Conservation (phyloP, 2,797 vertebrate species). For the Brotula barbata region DNA sequence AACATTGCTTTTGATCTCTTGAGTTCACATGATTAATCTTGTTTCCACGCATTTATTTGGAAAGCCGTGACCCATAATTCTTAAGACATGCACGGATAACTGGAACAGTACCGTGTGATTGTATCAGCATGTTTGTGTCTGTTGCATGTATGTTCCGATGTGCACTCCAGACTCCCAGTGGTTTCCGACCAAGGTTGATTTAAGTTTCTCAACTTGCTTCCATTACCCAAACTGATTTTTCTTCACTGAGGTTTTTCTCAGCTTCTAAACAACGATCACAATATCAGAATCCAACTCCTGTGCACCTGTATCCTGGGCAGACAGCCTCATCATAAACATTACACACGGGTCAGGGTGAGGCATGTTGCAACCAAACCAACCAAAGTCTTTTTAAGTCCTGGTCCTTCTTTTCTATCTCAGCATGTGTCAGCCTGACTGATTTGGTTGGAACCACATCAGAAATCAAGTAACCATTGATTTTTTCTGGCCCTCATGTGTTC, state of each 20-base stretch:
- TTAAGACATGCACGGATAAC: constrained; percentile 32
- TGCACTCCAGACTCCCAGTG: constrained; percentile 36
- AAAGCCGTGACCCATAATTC: constrained; percentile 40
- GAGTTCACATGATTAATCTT: constrained; percentile 9
- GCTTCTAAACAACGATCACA: constrained; percentile 9
- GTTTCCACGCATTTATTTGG: constrained; percentile 41
- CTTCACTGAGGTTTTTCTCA: constrained; percentile 27
- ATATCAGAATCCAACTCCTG: constrained; percentile 11
- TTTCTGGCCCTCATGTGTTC: no score
- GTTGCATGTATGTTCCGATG: constrained; percentile 39
- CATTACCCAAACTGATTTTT: constrained; percentile 31
- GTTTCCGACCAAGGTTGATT: constrained; percentile 33
- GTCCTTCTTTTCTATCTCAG: constrained; percentile 9
- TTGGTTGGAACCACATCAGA: no score
- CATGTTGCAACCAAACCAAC: constrained; percentile 9
- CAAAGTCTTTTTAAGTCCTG: constrained; percentile 25
- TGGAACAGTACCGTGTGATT: constrained; percentile 18
- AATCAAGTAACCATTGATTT: no score
- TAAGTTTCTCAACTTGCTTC: constrained; percentile 30
- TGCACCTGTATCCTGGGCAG: neutral
- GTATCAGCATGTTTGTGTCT: constrained; percentile 18
- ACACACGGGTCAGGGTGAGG: constrained; percentile 17
- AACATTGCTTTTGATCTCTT: constrained; percentile 4
- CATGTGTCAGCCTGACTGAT: no score
- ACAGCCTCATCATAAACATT: constrained; percentile 23